Evolutionary conservation across 2,113 vertebrate species (phyloP).

Genomic region (Patagioenas fasciata): DNA sequence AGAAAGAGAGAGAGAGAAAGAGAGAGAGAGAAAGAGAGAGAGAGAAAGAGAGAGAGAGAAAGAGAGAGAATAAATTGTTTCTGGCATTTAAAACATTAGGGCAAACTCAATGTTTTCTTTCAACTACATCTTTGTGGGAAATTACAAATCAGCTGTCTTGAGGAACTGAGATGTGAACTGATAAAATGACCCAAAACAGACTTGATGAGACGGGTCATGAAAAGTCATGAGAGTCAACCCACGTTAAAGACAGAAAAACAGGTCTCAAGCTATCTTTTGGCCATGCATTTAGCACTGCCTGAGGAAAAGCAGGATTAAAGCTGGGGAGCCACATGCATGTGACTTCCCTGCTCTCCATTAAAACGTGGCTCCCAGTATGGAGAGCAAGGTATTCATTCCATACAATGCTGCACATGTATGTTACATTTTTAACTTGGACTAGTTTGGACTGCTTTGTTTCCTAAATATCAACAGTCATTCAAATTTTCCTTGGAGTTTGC

Average conservation of each 20-base stretch:
- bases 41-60: too few species aligned
- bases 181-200: not conserved
- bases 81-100: not conserved
- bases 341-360: not conserved
- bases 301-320: not conserved
- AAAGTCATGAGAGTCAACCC: not conserved
- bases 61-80: not conserved
- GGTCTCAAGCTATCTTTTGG: not conserved
- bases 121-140: not conserved
- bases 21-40: too few species aligned
- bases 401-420: rapidly evolving
- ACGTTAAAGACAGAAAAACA: not conserved
- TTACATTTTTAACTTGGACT: not conserved
- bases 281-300: not conserved
- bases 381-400: not conserved
- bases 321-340: not conserved
- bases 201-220: not conserved
- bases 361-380: not conserved
- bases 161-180: not conserved
- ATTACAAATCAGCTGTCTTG: not conserved
- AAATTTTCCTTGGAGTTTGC: not conserved
- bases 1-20: too few species aligned
- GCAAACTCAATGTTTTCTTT: not conserved
- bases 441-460: not conserved
- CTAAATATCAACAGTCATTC: not conserved